Percentiles rank a stretch among this genome's conserved stretches.
Conservation (phyloP, 2,888 invertebrate species). For the Ennomos erosarius region DNA sequence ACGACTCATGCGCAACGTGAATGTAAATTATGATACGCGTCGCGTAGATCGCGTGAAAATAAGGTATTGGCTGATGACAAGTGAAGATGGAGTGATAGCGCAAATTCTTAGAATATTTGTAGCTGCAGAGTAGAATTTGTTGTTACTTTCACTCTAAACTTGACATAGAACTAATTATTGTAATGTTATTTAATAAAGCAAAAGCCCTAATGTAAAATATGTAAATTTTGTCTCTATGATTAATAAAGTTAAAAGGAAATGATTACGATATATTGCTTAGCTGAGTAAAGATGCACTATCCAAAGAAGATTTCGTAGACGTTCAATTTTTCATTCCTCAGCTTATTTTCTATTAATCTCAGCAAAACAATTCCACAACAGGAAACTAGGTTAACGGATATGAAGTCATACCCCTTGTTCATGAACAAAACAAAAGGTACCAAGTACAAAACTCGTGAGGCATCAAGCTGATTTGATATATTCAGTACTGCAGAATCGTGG, state of each 20-base stretch:
- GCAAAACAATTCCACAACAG: constrained; percentile 39
- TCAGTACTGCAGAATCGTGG: constrained; percentile 76
- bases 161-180: too few relatives aligned
- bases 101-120: constrained; percentile 25
- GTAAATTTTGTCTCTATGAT: too few relatives aligned
- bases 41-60: constrained; percentile 56
- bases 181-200: too few relatives aligned
- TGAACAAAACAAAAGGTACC: constrained; percentile 69
- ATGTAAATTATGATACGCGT: constrained; percentile 70
- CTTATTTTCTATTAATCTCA: constrained; percentile 30
- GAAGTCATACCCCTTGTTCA: constrained; percentile 55
- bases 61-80: constrained; percentile 44
- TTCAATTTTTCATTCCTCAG: not conserved
- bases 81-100: constrained; percentile 38
- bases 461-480: constrained; percentile 82
- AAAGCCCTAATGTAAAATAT: too few relatives aligned
- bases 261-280: too few relatives aligned
- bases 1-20: constrained; percentile 64
- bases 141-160: constrained; percentile 1
- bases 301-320: not conserved
- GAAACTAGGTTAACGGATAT: constrained; percentile 69
- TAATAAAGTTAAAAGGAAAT: too few relatives aligned
- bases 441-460: constrained; percentile 73
- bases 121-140: not conserved
- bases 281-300: too few relatives aligned